Conservation (phyloP, 2,797 vertebrate species). For the Crenichthys baileyi region DNA sequence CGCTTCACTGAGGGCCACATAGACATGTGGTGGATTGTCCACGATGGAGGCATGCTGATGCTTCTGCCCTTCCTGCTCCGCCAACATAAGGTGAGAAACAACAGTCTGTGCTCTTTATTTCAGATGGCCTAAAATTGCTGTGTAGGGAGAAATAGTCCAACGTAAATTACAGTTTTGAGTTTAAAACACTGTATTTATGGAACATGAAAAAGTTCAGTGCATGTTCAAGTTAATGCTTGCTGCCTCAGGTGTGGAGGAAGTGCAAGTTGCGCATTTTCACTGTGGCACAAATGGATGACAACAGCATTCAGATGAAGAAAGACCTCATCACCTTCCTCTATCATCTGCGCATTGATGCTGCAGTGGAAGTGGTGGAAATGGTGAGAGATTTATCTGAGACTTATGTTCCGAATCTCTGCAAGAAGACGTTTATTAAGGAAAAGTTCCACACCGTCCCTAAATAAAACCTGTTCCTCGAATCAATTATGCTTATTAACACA, state of each 20-base stretch:
- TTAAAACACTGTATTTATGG: not conserved
- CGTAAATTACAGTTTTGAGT: not conserved
- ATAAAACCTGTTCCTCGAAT: not conserved
- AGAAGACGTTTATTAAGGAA: not conserved
- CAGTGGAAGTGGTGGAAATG: constrained; percentile 98
- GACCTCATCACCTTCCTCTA: constrained; percentile 96
- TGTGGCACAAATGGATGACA: constrained; percentile 98
- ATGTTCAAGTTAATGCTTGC: constrained; percentile 23
- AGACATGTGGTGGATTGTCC: constrained; percentile 98
- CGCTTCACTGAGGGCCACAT: constrained; percentile 97
- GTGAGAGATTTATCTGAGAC: constrained; percentile 78
- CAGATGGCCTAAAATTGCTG: not conserved
- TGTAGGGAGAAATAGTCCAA: not conserved
- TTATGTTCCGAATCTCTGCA: not conserved
- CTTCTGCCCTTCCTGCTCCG: constrained; percentile 95
- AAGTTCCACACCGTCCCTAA: not conserved
- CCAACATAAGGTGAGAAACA: constrained; percentile 90
- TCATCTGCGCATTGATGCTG: constrained; percentile 93
- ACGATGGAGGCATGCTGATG: constrained; percentile 98
- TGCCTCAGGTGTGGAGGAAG: constrained; percentile 93
- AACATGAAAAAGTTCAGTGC: not conserved
- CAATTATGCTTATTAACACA: not conserved
- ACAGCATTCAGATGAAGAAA: constrained; percentile 99
- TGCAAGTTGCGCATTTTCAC: constrained; percentile 99
- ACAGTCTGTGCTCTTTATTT: not conserved